Conservation (phyloP, 1,140 invertebrate species). For the Paraescarpia echinospica region DNA sequence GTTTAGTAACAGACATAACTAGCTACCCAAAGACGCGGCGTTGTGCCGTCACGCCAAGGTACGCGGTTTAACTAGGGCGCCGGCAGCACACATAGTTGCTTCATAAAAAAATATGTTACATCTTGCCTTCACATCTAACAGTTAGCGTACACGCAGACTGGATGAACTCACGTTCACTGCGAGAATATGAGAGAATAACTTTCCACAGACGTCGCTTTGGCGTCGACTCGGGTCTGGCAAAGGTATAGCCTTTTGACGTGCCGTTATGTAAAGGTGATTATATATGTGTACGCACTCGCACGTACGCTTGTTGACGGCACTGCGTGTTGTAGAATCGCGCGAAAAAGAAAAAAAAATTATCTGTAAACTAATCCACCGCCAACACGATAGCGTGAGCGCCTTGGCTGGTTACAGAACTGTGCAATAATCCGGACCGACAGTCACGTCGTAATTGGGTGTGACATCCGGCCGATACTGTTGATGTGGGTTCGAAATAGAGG, state of each 20-base stretch:
- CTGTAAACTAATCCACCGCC: not conserved
- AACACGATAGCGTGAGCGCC: not conserved
- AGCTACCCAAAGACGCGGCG: too few species aligned
- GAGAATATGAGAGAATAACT: not conserved
- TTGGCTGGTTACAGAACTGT: not conserved
- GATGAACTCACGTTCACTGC: not conserved
- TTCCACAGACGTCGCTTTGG: not conserved
- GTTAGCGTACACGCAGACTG: not conserved
- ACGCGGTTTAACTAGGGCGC: not conserved
- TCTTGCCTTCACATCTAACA: not conserved
- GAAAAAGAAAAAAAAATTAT: too few species aligned
- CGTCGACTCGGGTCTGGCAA: not conserved
- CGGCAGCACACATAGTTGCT: not conserved
- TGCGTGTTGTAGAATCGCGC: too few species aligned
- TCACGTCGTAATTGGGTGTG: not conserved
- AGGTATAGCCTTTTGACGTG: not conserved
- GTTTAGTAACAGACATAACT: not conserved
- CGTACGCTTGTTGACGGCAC: too few species aligned
- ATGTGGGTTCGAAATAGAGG: too few species aligned
- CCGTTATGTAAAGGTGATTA: not conserved
- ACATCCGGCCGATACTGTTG: not conserved
- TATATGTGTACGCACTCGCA: not conserved
- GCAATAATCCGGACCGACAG: not conserved
- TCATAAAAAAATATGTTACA: not conserved
- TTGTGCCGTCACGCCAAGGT: not conserved